phyloP scores from a whole-genome alignment of 1,140 invertebrate species.

The Brachionus plicatilis region DNA sequence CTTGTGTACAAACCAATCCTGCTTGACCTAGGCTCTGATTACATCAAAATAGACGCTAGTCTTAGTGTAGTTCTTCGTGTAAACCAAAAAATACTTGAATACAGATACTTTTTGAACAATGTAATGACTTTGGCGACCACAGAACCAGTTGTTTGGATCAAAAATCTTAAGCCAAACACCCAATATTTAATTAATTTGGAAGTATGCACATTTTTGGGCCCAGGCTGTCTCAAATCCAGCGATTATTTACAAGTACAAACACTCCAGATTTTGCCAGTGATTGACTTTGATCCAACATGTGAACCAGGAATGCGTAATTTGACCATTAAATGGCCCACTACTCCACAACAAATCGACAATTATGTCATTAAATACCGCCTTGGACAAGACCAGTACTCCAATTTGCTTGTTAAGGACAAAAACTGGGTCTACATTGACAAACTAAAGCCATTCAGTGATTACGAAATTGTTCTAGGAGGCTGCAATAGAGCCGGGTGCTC shows the following conservation, averaged over 20 bases:
- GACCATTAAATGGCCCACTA: not conserved
- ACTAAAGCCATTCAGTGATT: not conserved
- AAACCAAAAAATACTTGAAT: not conserved
- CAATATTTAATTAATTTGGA: not conserved
- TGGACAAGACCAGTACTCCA: not conserved
- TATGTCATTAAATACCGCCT: not conserved
- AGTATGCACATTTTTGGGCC: not conserved
- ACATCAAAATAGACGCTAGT: not conserved
- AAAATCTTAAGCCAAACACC: not conserved
- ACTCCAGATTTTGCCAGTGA: not conserved
- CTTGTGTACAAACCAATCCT: not conserved
- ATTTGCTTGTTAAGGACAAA: not conserved
- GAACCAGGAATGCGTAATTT: not conserved
- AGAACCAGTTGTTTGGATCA: not conserved
- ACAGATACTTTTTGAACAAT: constrained; percentile 10
- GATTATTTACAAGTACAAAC: not conserved
- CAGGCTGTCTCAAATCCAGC: not conserved
- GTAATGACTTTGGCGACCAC: not conserved
- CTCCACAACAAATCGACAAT: not conserved
- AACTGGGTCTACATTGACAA: not conserved
- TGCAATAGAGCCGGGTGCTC: constrained; percentile 22
- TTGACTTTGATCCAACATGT: not conserved
- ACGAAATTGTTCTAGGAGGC: not conserved
- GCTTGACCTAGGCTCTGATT: not conserved
- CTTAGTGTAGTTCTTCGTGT: not conserved